Evolutionary conservation across 1,140 invertebrate genomes (phyloP).

Genomic region (Halictus rubicundus): DNA sequence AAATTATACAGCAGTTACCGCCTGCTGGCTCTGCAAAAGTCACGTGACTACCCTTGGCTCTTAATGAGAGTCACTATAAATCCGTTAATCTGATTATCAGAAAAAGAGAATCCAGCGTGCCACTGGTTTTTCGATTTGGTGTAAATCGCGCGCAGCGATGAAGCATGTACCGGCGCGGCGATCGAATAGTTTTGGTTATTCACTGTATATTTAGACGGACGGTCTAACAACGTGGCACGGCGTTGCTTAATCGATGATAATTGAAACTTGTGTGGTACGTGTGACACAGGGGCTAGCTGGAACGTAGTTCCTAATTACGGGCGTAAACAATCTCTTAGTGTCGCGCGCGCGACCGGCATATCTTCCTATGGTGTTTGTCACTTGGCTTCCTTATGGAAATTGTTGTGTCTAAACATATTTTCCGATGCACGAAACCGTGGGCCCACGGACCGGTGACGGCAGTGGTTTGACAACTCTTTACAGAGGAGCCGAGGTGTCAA

Average conservation of each 20-base stretch:
- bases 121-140: no score
- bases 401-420: constrained; percentile 34
- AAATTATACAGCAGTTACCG: no score
- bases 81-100: no score
- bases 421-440: constrained; percentile 23
- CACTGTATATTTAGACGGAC: constrained; percentile 30
- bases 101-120: no score
- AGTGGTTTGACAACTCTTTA: constrained; percentile 70
- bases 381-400: constrained; percentile 52
- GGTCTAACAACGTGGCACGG: constrained; percentile 30
- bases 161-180: neutral
- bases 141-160: neutral
- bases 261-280: constrained; percentile 26
- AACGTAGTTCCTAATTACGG: constrained; percentile 43
- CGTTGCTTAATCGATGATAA: constrained; percentile 35
- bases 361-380: constrained; percentile 51
- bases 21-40: no score
- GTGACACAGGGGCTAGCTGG: neutral
- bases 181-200: neutral
- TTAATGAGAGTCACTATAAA: no score
- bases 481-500: constrained; percentile 74
- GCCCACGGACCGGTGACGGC: constrained; percentile 48
- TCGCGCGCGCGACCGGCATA: constrained; percentile 38
- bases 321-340: constrained; percentile 51
- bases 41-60: no score